phyloP scores from a whole-genome alignment of 2,797 vertebrate species.

The Paedocypris micromegethes region DNA sequence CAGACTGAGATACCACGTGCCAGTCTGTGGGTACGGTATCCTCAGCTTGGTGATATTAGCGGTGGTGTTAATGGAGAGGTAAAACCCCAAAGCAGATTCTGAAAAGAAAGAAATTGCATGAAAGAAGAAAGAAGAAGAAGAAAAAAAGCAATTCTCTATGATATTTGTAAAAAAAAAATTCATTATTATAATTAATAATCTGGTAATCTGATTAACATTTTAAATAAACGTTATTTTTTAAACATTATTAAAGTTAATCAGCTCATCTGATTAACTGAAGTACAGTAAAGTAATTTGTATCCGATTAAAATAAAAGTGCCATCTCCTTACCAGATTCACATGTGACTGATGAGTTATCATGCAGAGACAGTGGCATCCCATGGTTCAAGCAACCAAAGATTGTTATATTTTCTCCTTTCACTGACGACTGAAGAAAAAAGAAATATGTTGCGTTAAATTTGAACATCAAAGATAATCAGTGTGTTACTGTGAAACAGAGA shows the following conservation, averaged over 20 bases:
- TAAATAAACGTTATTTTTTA: too few relatives aligned
- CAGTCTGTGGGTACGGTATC: conserved; percentile 93
- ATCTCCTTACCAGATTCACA: conserved; percentile 83
- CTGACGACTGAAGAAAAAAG: conserved; percentile 70
- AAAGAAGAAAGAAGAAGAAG: neutral
- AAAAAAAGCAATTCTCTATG: neutral
- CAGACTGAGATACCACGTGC: conserved; percentile 94
- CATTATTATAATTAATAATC: too few relatives aligned
- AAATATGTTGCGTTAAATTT: conserved; percentile 19
- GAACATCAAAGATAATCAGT: conserved; percentile 22
- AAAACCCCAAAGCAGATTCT: conserved; percentile 85
- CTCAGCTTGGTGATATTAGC: conserved; percentile 82
- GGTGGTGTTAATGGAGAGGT: conserved; percentile 78
- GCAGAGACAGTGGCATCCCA: conserved; percentile 82
- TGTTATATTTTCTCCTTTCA: conserved; percentile 84
- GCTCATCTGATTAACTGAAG: neutral
- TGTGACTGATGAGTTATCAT: conserved; percentile 77
- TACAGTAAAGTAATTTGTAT: neutral
- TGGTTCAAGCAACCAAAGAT: conserved; percentile 93
- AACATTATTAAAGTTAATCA: neutral
- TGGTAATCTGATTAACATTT: too few relatives aligned
- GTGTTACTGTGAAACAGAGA: conserved; percentile 7
- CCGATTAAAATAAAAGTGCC: conserved; percentile 3
- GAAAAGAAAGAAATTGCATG: conserved; percentile 24
- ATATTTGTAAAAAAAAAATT: too few relatives aligned